phyloP scores from a whole-genome alignment of 2,888 invertebrate genomes.

The Chrysolina haemoptera region DNA sequence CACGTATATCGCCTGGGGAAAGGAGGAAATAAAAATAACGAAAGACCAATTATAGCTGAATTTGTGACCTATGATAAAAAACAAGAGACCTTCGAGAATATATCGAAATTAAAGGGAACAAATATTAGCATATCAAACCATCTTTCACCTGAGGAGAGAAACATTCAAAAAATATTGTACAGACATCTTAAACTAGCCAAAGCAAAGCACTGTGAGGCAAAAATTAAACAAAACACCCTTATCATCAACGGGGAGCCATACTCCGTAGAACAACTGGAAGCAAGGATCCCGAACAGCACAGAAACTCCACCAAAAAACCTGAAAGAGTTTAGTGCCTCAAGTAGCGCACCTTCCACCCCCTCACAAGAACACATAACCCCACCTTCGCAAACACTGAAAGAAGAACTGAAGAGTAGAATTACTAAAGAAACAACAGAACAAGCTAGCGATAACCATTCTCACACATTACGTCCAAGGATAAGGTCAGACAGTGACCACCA shows the following conservation, averaged over 20 bases:
- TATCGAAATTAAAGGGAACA: not conserved
- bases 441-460: too few species aligned
- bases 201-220: not conserved
- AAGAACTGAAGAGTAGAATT: too few species aligned
- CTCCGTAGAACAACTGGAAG: not conserved
- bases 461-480: too few species aligned
- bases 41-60: not conserved
- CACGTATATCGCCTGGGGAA: not conserved
- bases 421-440: not conserved
- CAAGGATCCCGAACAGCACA: not conserved
- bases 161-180: not conserved
- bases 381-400: too few species aligned
- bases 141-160: not conserved
- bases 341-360: not conserved
- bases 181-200: not conserved
- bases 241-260: not conserved
- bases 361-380: not conserved
- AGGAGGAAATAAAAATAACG: not conserved
- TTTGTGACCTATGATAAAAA: not conserved
- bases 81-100: not conserved
- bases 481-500: too few species aligned
- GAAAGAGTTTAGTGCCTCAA: too few species aligned
- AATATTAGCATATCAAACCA: not conserved
- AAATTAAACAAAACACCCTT: not conserved
- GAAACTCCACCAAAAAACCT: too few species aligned